Conservation (phyloP, 2,888 invertebrate species). For the Drosophila pseudotakahashii region DNA sequence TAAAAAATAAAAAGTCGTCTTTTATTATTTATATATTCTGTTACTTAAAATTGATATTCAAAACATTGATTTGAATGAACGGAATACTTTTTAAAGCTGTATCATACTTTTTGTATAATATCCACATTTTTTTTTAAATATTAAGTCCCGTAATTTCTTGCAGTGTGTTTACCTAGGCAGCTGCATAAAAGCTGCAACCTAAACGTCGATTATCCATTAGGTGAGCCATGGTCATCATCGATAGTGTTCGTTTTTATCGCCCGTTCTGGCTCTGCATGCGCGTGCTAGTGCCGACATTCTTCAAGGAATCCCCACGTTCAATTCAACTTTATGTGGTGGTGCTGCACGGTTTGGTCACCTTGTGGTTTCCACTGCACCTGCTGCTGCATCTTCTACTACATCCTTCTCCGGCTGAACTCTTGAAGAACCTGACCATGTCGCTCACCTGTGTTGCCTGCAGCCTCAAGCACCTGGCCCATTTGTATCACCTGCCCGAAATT, state of each 20-base stretch:
- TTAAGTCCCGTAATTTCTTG: neutral
- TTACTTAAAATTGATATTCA: no score
- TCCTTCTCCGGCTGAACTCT: constrained; percentile 31
- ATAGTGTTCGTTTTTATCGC: constrained; percentile 57
- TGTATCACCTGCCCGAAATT: constrained; percentile 45
- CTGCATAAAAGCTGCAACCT: constrained; percentile 50
- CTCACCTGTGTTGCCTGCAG: constrained; percentile 52
- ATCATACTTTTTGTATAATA: no score
- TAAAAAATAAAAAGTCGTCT: no score
- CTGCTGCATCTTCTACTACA: constrained; percentile 49
- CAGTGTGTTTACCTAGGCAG: constrained; percentile 1
- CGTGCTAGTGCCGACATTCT: constrained; percentile 47
- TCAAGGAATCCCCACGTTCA: constrained; percentile 28
- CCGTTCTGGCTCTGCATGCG: constrained; percentile 56
- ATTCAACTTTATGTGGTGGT: constrained; percentile 27
- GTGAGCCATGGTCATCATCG: constrained; percentile 25
- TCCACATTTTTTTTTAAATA: no score
- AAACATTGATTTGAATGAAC: no score
- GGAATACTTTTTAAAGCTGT: no score
- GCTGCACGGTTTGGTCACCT: constrained; percentile 53
- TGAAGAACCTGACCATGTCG: constrained; percentile 55
- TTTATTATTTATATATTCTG: no score
- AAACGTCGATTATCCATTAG: neutral
- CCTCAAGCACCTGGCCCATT: constrained; percentile 48
- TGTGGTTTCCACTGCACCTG: constrained; percentile 63